These are phyloP conservation scores for Gallirallus australis DNA, from an alignment of 2,797 vertebrate genomes.

Conservation along the genomic window DNA sequence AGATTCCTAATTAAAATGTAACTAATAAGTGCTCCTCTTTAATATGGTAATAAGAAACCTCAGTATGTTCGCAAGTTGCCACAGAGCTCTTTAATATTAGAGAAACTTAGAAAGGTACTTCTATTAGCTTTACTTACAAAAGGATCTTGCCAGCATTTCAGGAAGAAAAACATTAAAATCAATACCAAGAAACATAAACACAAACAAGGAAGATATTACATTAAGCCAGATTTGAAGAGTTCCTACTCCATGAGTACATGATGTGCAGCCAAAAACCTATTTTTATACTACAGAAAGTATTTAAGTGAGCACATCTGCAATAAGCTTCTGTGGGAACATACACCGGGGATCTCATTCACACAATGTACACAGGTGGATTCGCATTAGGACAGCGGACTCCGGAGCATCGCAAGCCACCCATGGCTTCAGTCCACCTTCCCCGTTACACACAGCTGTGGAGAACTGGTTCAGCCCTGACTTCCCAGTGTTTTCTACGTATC, in stretches of 20 bases:
- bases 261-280: constrained; percentile 62
- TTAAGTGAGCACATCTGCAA: constrained; percentile 55
- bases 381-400: rapidly evolving
- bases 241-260: constrained; percentile 48
- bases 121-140: neutral
- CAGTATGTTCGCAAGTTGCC: neutral
- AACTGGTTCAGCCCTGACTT: neutral
- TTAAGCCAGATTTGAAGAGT: constrained; percentile 46
- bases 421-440: neutral
- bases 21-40: neutral
- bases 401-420: neutral
- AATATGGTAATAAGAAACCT: neutral
- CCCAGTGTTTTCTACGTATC: neutral
- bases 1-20: neutral
- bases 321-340: constrained; percentile 24
- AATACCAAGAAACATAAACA: constrained; percentile 61
- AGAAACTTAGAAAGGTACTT: neutral
- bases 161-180: constrained; percentile 49
- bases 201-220: constrained; percentile 57
- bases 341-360: neutral
- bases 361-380: neutral
- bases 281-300: constrained; percentile 58
- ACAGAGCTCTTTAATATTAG: neutral
- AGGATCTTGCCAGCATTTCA: neutral
- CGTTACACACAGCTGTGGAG: neutral